These are phyloP conservation scores for Harpagifer antarcticus DNA, from an alignment of 2,797 vertebrate species.

Conservation along the genomic window DNA sequence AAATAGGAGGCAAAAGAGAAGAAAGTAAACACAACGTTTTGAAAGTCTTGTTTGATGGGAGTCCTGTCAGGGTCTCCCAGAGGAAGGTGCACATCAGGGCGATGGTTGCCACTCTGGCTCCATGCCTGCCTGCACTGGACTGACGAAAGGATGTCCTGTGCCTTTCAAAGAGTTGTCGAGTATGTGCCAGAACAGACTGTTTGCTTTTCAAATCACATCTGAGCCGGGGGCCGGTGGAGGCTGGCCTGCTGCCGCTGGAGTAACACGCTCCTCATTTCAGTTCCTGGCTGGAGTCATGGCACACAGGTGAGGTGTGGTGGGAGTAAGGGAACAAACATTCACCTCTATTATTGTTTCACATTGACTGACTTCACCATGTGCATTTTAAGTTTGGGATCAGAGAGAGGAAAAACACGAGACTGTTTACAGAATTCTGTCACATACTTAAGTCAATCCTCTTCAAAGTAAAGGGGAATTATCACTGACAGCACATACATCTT, in stretches of 20 bases:
- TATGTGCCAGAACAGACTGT: constrained; percentile 36
- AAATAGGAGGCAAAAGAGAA: neutral
- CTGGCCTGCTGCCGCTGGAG: constrained; percentile 5
- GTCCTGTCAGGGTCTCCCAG: constrained; percentile 42
- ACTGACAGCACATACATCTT: constrained; percentile 53
- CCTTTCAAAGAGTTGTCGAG: neutral
- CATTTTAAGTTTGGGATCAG: constrained; percentile 57
- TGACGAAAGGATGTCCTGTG: neutral
- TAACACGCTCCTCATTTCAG: constrained; percentile 28
- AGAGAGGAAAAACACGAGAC: constrained; percentile 27
- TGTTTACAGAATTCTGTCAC: constrained; percentile 71
- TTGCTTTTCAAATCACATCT: constrained; percentile 43
- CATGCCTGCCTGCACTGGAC: constrained; percentile 58
- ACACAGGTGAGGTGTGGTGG: constrained; percentile 22
- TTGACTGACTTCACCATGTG: constrained; percentile 15
- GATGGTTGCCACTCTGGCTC: constrained; percentile 48
- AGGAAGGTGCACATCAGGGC: constrained; percentile 47
- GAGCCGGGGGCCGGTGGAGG: constrained; percentile 17
- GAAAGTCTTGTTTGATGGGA: constrained; percentile 39
- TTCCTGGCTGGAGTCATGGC: constrained; percentile 22
- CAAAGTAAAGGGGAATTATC: constrained; percentile 65
- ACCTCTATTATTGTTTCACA: constrained; percentile 31
- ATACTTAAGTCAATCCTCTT: constrained; percentile 71
- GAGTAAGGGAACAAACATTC: constrained; percentile 9
- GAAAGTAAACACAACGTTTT: constrained; percentile 40